Evolutionary conservation across 2,113 vertebrate species (phyloP).

Genomic region (Phylloscopus whistleri): DNA sequence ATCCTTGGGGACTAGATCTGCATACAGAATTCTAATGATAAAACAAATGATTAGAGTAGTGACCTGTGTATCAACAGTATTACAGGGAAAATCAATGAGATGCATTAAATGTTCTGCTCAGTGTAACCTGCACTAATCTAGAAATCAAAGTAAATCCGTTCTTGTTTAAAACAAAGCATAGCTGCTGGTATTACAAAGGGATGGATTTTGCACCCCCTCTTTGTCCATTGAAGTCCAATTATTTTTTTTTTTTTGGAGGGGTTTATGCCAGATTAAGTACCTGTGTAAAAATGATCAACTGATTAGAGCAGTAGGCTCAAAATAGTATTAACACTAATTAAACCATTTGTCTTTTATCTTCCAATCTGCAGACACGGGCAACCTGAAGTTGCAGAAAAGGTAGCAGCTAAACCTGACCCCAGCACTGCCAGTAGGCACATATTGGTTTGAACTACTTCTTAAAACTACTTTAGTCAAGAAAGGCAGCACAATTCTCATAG

Average conservation of each 20-base stretch:
- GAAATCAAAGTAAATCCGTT: slow-evolving; percentile 38
- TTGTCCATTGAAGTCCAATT: neutral
- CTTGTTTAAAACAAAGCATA: neutral
- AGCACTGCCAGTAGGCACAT: too few relatives aligned
- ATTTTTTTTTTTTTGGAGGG: neutral
- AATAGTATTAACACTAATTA: neutral
- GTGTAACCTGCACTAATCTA: neutral
- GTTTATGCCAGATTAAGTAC: neutral
- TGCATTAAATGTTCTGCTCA: slow-evolving; percentile 22
- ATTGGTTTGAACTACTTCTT: neutral
- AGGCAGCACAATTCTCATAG: neutral
- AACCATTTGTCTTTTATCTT: neutral
- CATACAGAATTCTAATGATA: slow-evolving; percentile 33
- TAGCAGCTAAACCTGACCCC: neutral
- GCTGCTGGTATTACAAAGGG: neutral
- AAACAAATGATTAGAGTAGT: slow-evolving; percentile 24
- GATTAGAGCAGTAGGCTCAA: neutral
- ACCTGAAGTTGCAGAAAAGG: neutral
- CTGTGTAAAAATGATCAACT: neutral
- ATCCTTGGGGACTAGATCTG: neutral
- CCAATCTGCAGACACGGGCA: neutral
- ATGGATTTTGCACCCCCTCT: neutral
- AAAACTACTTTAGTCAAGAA: neutral
- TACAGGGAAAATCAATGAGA: slow-evolving; percentile 24
- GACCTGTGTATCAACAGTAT: slow-evolving; percentile 13